Evolutionary conservation across 2,888 invertebrate species (phyloP).

Genomic region (Augiades crinisus): DNA sequence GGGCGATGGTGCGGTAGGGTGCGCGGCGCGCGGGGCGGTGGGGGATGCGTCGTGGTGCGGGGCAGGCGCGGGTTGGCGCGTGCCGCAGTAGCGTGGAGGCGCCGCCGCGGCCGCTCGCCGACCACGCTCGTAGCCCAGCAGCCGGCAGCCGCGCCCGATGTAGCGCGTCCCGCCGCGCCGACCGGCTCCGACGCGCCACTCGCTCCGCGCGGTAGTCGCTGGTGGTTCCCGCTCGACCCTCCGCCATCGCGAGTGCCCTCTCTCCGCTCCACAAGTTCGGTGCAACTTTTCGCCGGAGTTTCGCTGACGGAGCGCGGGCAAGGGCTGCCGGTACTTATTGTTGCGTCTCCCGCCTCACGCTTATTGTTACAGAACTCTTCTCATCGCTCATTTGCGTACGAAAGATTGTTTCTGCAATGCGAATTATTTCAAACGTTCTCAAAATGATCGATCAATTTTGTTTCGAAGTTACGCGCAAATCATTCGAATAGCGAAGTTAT

Average conservation of each 20-base stretch:
- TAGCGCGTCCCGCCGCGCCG: conserved; percentile 52
- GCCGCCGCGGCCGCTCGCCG: conserved; percentile 71
- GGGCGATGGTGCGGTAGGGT: conserved; percentile 52
- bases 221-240: conserved; percentile 55
- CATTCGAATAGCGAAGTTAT: not conserved
- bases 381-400: conserved; percentile 38
- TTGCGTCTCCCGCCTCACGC: conserved; percentile 40
- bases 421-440: conserved; percentile 27
- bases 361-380: conserved; percentile 41
- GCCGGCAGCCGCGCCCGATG: conserved; percentile 50
- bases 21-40: conserved; percentile 36
- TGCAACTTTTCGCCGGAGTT: conserved; percentile 40
- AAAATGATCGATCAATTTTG: not conserved
- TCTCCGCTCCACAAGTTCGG: conserved; percentile 37
- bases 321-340: conserved; percentile 39
- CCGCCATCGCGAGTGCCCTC: conserved; percentile 38
- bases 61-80: conserved; percentile 59
- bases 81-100: conserved; percentile 79
- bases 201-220: conserved; percentile 42
- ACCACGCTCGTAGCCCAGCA: conserved; percentile 44
- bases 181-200: conserved; percentile 45
- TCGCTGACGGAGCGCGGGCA: conserved; percentile 41
- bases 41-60: conserved; percentile 55
- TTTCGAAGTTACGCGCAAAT: not conserved
- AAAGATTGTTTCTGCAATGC: conserved; percentile 39